Base-by-base conservation (phyloP, 1,140 invertebrate species). In the Macrocentrus cingulum region DNA sequence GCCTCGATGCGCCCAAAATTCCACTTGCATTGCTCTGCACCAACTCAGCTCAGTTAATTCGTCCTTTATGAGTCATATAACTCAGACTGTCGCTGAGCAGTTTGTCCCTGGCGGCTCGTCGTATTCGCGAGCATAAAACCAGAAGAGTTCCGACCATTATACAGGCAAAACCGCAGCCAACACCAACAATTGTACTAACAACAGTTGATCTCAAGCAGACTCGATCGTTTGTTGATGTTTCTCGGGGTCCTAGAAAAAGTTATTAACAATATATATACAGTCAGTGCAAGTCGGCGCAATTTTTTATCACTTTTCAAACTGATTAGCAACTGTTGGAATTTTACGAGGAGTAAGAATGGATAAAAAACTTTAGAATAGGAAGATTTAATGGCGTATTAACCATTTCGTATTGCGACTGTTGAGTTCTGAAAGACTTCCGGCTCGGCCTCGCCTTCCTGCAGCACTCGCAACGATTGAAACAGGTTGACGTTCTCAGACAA, bases 401-500 rank as follows among this genome's bases (percentile, higher is more conserved):
- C 71, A 57, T 63, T 75, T 32, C 70, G 67, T 16, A 62, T 62
- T 7, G 70, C 60, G 18, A 60, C 64, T 13, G 76, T 78, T 11
- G 67, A 69, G 58, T 80, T 75, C 70, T 81, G 67, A 67, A 79
- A 67, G 54, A 72, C 72, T 62, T 88, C 84, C 1, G 88, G 85
- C 41, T 89, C 86, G 9, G 84, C 83, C 72, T 93, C 91, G 0
- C 91, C 91, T 70, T 94, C 92, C 69, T 94, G 91, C 51, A 94
- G 76, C 4, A 95, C 93, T 62, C 91, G 82, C 13, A 95, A 74
- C 0, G 91, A 92, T 75, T 95, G 92, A 76, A 93, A 94, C 9
- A 95, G 83, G 68, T 89, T 94, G 3, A 95, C 86, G 69, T 94
- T 95, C 76, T 95, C 92, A 0, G 92, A 94, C 1, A 91, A 75